Evolutionary conservation across 2,113 vertebrate genomes (phyloP).

Genomic region (Tupaia chinensis): DNA sequence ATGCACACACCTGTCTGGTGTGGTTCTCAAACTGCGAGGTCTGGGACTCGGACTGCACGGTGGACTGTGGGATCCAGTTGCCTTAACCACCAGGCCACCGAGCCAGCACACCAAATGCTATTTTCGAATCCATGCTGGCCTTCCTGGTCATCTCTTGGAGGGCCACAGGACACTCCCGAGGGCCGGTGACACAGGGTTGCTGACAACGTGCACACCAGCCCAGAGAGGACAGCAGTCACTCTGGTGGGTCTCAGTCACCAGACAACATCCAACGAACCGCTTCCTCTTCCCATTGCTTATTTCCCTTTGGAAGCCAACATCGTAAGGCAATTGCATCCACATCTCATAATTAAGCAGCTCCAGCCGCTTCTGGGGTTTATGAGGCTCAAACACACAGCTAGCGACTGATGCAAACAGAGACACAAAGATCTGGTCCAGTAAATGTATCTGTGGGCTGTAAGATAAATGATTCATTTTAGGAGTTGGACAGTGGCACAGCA

Average conservation of each 20-base stretch:
- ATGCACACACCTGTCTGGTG: no score
- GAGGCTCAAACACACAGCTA: not conserved
- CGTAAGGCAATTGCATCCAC: not conserved
- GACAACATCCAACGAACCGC: not conserved
- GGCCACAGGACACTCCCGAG: conserved; percentile 90
- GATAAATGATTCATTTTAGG: not conserved
- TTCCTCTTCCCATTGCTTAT: not conserved
- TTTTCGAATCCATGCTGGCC: conserved; percentile 90
- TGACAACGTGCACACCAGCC: conserved; percentile 92
- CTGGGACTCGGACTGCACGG: no score
- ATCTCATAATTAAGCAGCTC: not conserved
- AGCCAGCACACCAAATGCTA: conserved; percentile 78
- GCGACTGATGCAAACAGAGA: not conserved
- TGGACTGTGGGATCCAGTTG: no score
- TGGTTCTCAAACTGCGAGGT: no score
- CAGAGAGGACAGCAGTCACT: not conserved
- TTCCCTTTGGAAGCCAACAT: not conserved
- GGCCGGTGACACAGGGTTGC: conserved; percentile 92
- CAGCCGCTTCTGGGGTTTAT: not conserved
- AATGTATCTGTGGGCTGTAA: not conserved
- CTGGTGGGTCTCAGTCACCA: not conserved
- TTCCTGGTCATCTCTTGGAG: conserved; percentile 90
- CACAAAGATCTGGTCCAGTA: not conserved
- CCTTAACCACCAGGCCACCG: no score
- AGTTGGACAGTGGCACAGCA: no score